Base-by-base conservation (phyloP, 2,113 vertebrate genomes). In the Bambusicola thoracicus region DNA sequence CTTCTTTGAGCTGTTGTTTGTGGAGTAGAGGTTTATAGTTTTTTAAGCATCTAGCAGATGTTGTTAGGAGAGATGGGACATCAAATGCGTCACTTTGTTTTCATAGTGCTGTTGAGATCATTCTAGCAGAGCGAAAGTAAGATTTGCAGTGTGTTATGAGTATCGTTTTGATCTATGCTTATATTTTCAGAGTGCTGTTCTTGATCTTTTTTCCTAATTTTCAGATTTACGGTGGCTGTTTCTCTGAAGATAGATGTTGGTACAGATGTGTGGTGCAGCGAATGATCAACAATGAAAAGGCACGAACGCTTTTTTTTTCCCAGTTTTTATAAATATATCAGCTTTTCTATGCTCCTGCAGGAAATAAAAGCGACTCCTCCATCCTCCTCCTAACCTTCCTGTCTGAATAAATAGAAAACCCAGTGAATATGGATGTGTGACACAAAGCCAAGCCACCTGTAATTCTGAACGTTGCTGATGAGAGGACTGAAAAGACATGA, bases 241-340 rank as follows among this genome's bases (percentile, higher is more conserved):
- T 97, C 97, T 98, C 98, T 93, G 97, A 98, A 97, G 98, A 98
- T 92, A 94, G 95, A 32, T 98, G 97, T 93, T 98, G 98, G 97
- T 98, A 98, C 90, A 98, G 98, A 94, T 98, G 98, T 83, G 97
- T 95, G 95, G 89, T 98, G 49, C 93, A 97, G 80, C 94, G 97
- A 89, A 89, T 97, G 55, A 90, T 97, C 87, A 95, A 32, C 12
- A 95, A 88, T 70, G 98, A 98, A 96, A 97, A 98, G 97, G 98
- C 92, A 97, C 92, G 96, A 94, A 56, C 53, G 4, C 10, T 44
- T 34, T 79, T 78, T 51, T 53, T 55, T 34, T 36, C 11, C 2
- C 67, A 48, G 21, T 55, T 34, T 65, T 86, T n/a, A 66, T 5
- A 65, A 0, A 0, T 40, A 1, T 85, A 10, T 80, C 17, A 25